Percentiles rank a stretch among this genome's conserved stretches.
Evolutionary conservation across 2,113 vertebrate genomes (phyloP).

Genomic region (Tauraco erythrolophus): DNA sequence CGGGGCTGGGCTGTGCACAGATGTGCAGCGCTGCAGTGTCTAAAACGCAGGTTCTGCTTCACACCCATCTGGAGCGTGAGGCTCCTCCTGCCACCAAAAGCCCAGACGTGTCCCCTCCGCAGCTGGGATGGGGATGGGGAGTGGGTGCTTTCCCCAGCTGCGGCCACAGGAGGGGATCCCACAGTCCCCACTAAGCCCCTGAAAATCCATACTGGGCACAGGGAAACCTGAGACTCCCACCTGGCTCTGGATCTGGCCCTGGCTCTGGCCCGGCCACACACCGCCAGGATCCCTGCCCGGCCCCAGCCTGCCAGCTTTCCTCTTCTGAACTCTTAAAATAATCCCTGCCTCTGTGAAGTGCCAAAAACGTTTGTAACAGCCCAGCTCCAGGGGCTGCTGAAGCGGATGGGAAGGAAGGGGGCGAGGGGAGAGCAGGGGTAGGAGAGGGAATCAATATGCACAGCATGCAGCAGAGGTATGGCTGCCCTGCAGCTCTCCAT

Average conservation of each 20-base stretch:
- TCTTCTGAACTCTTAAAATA: slow-evolving; percentile 32
- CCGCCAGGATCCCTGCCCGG: not conserved
- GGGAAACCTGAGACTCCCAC: slow-evolving; percentile 45
- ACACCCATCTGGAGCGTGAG: not conserved
- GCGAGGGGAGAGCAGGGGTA: not conserved
- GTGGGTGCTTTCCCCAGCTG: not conserved
- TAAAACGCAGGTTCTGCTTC: not conserved
- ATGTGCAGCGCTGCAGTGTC: not conserved
- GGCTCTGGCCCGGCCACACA: not conserved
- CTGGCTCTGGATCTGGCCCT: slow-evolving; percentile 1
- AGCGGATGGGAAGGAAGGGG: not conserved
- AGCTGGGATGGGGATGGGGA: not conserved
- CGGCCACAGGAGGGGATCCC: not conserved
- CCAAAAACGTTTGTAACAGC: not conserved
- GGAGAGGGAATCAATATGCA: not conserved
- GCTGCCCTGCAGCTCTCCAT: not conserved
- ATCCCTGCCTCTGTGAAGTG: not conserved
- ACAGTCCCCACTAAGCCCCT: not conserved
- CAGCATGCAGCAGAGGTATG: not conserved
- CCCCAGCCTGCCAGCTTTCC: not conserved
- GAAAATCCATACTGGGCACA: not conserved
- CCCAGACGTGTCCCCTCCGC: not conserved
- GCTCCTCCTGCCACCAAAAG: not conserved
- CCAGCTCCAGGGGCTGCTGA: not conserved
- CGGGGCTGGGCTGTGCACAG: not conserved